phyloP scores from a whole-genome alignment of 2,888 invertebrate species.

The Aphidius colemani region DNA sequence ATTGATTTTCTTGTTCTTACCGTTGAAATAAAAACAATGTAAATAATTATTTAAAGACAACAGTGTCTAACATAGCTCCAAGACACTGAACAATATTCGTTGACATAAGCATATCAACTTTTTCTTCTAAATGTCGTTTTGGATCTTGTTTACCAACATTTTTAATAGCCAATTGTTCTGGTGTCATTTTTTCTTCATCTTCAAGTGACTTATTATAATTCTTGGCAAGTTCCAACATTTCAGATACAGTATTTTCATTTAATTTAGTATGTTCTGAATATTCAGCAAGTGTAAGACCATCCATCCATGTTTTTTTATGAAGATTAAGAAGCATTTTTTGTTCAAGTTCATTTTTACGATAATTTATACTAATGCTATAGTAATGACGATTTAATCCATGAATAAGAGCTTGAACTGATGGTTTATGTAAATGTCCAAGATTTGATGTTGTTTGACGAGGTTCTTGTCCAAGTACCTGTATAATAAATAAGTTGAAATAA shows the following conservation, averaged over 20 bases:
- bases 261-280: conserved; percentile 91
- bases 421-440: conserved; percentile 97
- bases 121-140: conserved; percentile 98
- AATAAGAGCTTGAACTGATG: conserved; percentile 98
- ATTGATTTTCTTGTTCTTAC: conserved; percentile 21
- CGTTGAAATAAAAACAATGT: conserved; percentile 28
- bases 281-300: conserved; percentile 87
- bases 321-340: conserved; percentile 99
- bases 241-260: conserved; percentile 92
- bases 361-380: conserved; percentile 99
- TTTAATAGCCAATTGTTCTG: conserved; percentile 98
- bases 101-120: conserved; percentile 95
- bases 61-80: conserved; percentile 94
- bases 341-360: conserved; percentile 97
- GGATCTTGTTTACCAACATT: conserved; percentile 99
- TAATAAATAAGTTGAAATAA: neutral
- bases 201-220: conserved; percentile 97
- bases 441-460: conserved; percentile 99
- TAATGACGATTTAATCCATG: conserved; percentile 99
- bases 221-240: conserved; percentile 96
- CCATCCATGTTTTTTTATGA: conserved; percentile 99
- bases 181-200: conserved; percentile 99
- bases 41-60: conserved; percentile 78
- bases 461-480: conserved; percentile 82
- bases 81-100: conserved; percentile 97